Conservation (phyloP, 1,140 invertebrate species). For the Anastatus disparis region DNA sequence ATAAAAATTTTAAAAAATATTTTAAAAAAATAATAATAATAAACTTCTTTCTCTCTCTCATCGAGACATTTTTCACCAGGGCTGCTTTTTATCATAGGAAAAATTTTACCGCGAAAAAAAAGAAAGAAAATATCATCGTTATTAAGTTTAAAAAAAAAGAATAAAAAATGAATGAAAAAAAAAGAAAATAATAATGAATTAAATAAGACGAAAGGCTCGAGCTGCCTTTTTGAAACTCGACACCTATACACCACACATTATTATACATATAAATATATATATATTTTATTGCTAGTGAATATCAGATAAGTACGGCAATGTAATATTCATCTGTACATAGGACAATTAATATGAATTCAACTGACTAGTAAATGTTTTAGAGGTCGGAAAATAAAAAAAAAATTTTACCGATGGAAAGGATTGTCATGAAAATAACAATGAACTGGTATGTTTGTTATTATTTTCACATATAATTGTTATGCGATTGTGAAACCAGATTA, state of each 20-base stretch:
- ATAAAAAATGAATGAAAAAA: slow-evolving; percentile 28
- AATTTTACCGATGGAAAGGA: slow-evolving; percentile 37
- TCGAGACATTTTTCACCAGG: slow-evolving; percentile 32
- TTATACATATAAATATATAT: slow-evolving; percentile 36
- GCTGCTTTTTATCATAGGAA: slow-evolving; percentile 37
- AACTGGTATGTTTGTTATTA: slow-evolving; percentile 53
- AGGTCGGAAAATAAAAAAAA: slow-evolving; percentile 45
- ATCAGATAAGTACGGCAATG: slow-evolving; percentile 43
- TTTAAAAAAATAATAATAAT: slow-evolving; percentile 8
- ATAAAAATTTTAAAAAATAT: too few relatives aligned
- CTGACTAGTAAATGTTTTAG: slow-evolving; percentile 56
- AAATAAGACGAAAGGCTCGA: slow-evolving; percentile 31
- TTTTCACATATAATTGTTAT: slow-evolving; percentile 49
- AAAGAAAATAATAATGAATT: slow-evolving; percentile 18
- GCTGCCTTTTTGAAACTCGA: slow-evolving; percentile 39
- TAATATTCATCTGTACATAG: slow-evolving; percentile 61
- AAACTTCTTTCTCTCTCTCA: slow-evolving; percentile 21
- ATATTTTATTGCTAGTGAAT: slow-evolving; percentile 53
- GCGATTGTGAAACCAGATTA: slow-evolving; percentile 41
- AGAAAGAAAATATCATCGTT: slow-evolving; percentile 34
- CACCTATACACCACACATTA: slow-evolving; percentile 37
- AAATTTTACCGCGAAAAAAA: slow-evolving; percentile 21
- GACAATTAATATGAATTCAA: slow-evolving; percentile 56
- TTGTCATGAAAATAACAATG: slow-evolving; percentile 43
- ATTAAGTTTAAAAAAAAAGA: slow-evolving; percentile 35